Base-by-base conservation (phyloP, 2,888 invertebrate species). In the Diaprepes abbreviatus region DNA sequence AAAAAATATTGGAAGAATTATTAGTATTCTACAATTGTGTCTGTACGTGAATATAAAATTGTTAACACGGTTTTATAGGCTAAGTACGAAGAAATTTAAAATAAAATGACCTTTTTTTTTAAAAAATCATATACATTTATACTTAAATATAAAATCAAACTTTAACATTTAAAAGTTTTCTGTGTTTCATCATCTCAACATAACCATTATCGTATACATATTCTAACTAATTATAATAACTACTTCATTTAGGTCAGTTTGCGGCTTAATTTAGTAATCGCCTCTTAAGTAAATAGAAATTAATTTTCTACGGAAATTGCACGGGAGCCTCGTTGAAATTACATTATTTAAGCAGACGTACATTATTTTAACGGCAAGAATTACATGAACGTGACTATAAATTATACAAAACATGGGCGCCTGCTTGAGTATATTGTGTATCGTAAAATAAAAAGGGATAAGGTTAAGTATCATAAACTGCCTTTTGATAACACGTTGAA, bases 191-290 rank as follows among this genome's bases (percentile, higher is more conserved):
- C 3, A 43, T 1, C 21, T 2, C 35, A 35, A 33, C 3, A 1
- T 35, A 36, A 54, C 19, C 9, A 54, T 54, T 17, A 19, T 54
- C 19, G 12, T 35, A 35, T 16, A 17, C 19, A 33, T 14, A 50
- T 31, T 6, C n/a, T n/a, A 12, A 36, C n/a, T 54, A 54, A 54
- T 54, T 54, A 54, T 33, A 16, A 7, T 24, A 50, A 9, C 31
- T 28, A 21, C 54, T 35, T 36, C 33, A 36, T 58, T 58, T 58
- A 58, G 58, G 58, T 58, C 58, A 58, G 40, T 58, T 31, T 31
- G 58, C 31, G 40, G 57, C 16, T 28, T 40, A 58, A 58, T 58
- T 24, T 58, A 40, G 43, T 58, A 58, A 58, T 58, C 43, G 28
- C 43, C 43, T 36, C 43, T 58, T 50, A 50, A 28, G 48, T 50